A percentile compares a stretch with the other conserved stretches of the same genome.
Conservation (phyloP, 2,113 vertebrate species). For the Solea senegalensis region DNA sequence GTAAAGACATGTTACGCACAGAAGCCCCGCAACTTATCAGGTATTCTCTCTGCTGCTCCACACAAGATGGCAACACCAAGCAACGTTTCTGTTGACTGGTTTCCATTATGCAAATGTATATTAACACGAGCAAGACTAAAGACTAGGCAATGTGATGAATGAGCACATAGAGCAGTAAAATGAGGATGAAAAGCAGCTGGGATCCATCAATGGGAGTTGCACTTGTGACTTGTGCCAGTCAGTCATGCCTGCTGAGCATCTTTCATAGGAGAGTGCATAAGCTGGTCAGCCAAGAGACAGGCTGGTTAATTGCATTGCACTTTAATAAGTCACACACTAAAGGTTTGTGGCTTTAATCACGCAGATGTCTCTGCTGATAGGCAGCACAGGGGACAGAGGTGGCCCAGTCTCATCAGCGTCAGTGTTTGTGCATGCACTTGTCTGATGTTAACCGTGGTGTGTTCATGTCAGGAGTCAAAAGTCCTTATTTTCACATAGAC, state of each 20-base stretch:
- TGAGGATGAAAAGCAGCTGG: constrained; percentile 40
- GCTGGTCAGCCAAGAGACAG: constrained; percentile 69
- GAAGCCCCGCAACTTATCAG: constrained; percentile 46
- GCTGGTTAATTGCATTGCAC: constrained; percentile 73
- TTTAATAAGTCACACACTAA: constrained; percentile 76
- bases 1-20: constrained; percentile 46
- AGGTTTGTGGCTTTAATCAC: constrained; percentile 67
- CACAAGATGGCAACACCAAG: constrained; percentile 52
- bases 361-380: constrained; percentile 61
- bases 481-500: constrained; percentile 19
- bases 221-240: constrained; percentile 55
- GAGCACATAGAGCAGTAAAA: constrained; percentile 28
- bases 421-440: constrained; percentile 34
- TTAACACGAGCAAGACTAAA: constrained; percentile 38
- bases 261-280: constrained; percentile 55
- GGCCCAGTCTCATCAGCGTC: constrained; percentile 33
- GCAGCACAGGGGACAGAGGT: constrained; percentile 37
- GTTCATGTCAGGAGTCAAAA: constrained; percentile 35
- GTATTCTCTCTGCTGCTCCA: constrained; percentile 57
- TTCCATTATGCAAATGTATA: constrained; percentile 68
- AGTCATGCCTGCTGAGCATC: constrained; percentile 61
- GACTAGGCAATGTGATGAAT: constrained; percentile 54
- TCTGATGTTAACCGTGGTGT: constrained; percentile 16
- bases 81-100: constrained; percentile 58
- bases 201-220: constrained; percentile 47